Evolutionary conservation across 2,113 vertebrate genomes (phyloP).

Genomic region (Neomonachus schauinslandi): DNA sequence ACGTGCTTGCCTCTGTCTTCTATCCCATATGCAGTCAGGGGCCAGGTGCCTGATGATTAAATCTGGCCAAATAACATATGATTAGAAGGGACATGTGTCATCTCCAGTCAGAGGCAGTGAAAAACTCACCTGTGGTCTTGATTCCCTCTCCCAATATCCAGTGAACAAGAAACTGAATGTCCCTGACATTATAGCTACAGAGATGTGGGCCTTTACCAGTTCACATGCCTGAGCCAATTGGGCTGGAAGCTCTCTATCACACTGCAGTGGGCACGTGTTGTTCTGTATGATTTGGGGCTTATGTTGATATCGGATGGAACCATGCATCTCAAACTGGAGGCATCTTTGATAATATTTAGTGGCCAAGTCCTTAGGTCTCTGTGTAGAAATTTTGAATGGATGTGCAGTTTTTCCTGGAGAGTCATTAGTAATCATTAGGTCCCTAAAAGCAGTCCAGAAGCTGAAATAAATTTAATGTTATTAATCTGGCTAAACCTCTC

Average conservation of each 20-base stretch:
- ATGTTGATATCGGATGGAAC: neutral
- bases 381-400: neutral
- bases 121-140: neutral
- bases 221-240: neutral
- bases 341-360: neutral
- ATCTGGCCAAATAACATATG: neutral
- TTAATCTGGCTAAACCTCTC: neutral
- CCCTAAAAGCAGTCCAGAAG: neutral
- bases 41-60: neutral
- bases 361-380: neutral
- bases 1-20: neutral
- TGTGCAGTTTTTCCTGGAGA: neutral
- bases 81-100: neutral
- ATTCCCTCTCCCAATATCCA: neutral
- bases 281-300: neutral
- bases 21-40: neutral
- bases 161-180: neutral
- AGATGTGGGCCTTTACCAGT: neutral
- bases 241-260: neutral
- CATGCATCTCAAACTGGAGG: neutral
- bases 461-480: neutral
- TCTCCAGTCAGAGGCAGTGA: neutral
- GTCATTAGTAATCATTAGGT: neutral
- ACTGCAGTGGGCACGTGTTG: rapidly evolving
- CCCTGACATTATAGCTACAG: neutral